phyloP scores from a whole-genome alignment of 2,113 vertebrate genomes.

The Heterocephalus glaber region DNA sequence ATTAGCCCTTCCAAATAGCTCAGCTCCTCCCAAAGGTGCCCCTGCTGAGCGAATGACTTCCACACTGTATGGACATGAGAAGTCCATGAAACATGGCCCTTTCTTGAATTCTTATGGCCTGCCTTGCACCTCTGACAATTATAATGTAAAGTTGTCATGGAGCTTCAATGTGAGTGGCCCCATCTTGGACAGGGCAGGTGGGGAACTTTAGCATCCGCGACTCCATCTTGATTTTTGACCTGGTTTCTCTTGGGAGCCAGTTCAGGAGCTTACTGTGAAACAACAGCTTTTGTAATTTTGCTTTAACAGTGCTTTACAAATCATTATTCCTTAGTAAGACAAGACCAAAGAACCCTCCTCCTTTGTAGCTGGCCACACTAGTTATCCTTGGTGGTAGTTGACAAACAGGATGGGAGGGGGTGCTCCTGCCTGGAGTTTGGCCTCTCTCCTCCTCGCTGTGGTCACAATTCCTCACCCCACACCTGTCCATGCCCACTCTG shows the following conservation, averaged over 20 bases:
- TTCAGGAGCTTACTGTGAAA: neutral
- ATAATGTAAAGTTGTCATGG: neutral
- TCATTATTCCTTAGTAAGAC: neutral
- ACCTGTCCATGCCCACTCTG: neutral
- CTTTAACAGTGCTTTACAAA: neutral
- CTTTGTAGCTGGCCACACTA: too few species aligned
- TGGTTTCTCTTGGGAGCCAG: neutral
- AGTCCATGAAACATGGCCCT: fast-evolving
- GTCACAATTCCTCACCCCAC: neutral
- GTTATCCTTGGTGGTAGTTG: neutral
- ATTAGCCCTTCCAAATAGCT: neutral
- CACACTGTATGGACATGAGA: neutral
- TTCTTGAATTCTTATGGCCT: neutral
- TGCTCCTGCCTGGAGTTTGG: fast-evolving
- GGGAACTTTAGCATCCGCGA: neutral
- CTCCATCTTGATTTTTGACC: neutral
- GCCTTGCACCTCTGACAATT: neutral
- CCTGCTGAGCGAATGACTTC: neutral
- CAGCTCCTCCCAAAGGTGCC: neutral
- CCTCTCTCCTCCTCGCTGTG: neutral
- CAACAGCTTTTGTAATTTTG: neutral
- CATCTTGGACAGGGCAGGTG: neutral
- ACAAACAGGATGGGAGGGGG: fast-evolving
- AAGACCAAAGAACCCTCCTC: neutral
- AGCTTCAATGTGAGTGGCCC: neutral